phyloP scores from a whole-genome alignment of 2,888 invertebrate genomes.

The Polylopha cassiicola region DNA sequence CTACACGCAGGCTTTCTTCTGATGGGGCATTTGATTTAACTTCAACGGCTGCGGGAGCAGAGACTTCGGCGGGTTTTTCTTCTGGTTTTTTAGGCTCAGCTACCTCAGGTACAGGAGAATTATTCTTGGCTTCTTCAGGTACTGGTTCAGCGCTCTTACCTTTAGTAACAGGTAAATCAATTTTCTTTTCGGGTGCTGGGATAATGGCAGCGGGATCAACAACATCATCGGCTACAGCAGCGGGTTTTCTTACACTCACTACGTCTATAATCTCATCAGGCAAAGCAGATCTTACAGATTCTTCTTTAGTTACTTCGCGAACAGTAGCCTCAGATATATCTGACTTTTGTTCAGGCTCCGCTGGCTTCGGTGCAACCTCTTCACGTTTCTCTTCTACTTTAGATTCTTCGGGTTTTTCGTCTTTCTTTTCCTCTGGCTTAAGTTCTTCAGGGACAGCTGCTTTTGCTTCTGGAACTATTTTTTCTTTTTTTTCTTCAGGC shows the following conservation, averaged over 20 bases:
- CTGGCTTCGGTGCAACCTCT: slow-evolving; percentile 36
- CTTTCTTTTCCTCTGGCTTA: slow-evolving; percentile 37
- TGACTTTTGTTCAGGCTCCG: slow-evolving; percentile 27
- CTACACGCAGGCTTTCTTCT: slow-evolving; percentile 50
- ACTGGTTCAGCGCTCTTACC: slow-evolving; percentile 55
- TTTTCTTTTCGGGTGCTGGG: slow-evolving; percentile 51
- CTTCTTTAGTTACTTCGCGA: slow-evolving; percentile 44
- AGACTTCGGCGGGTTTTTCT: slow-evolving; percentile 28
- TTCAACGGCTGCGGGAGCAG: slow-evolving; percentile 26
- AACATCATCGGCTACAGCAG: slow-evolving; percentile 56
- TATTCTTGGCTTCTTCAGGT: slow-evolving; percentile 47
- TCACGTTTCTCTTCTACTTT: slow-evolving; percentile 33
- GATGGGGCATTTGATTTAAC: slow-evolving; percentile 25
- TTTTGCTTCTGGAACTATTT: slow-evolving; percentile 26
- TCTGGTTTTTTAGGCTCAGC: slow-evolving; percentile 15
- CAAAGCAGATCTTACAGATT: slow-evolving; percentile 40
- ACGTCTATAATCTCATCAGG: slow-evolving; percentile 49
- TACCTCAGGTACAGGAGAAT: slow-evolving; percentile 25
- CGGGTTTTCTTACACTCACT: slow-evolving; percentile 47
- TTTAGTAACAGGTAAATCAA: slow-evolving; percentile 47
- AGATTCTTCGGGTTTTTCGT: slow-evolving; percentile 35
- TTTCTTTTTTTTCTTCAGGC: slow-evolving; percentile 26
- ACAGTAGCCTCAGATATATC: slow-evolving; percentile 37
- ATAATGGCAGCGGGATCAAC: slow-evolving; percentile 46
- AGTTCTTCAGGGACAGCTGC: slow-evolving; percentile 19